Base-by-base conservation (phyloP, 2,888 invertebrate genomes). In the Pandemis corylana region DNA sequence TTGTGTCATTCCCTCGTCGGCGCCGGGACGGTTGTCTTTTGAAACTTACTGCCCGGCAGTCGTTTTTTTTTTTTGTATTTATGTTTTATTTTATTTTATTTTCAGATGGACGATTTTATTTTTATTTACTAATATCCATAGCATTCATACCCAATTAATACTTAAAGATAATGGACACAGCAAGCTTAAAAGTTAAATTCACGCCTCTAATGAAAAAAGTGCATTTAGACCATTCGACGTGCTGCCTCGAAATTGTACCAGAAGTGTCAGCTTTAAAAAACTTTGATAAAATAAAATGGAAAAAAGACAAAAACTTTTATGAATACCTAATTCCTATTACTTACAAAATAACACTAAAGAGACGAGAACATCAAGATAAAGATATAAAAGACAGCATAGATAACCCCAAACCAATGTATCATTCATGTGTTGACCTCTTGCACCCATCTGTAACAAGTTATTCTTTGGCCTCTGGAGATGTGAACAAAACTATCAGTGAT, bases 391-490 rank as follows among this genome's bases (percentile, higher is more conserved):
- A 49, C 42, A 42, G 15, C 4, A 51, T 28, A 15, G 13, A n/a
- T 20, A 61, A 44, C 49, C 20, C 51, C 12, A 78, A 84, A n/a
- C 90, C 87, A 78, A 82, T 84, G 1, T 93, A 92, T 79, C 87
- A 93, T 79, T 94, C 94, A 2, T 93, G 94, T 76, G 88, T 94
- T 13, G 94, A 93, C 81, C 85, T 89, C 53, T 77, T 85, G 15
- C 77, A 80, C 15, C 75, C 79, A 44, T 84, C 88, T 46, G 76
- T 81, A 65, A 81, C 83, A 28, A 81, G 78, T 49, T 79, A 84
- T 44, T 56, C 49, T 53, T 68, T 83, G 44, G 84, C 77, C 20
- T 84, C 84, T 28, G 87, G 86, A 20, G 87, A 90, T 78, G 75
- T 88, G 2, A 78, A 81, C 56, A 89, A 80, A 78, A 84, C 87